phyloP scores from a whole-genome alignment of 1,140 invertebrate species.

The Drosophila pectinifera region DNA sequence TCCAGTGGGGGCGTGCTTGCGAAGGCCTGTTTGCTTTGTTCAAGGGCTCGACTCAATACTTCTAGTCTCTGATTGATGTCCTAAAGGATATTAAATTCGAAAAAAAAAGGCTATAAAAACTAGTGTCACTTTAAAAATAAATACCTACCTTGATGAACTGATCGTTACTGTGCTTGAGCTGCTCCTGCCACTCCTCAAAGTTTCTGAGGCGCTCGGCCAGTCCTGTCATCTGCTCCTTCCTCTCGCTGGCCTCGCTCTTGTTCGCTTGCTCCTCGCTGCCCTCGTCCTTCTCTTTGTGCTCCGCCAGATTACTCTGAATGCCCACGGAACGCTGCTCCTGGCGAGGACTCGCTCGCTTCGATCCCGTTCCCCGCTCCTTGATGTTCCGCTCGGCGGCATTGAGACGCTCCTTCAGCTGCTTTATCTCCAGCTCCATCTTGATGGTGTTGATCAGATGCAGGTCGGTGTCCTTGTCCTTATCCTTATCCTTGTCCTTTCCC shows the following conservation, averaged over 20 bases:
- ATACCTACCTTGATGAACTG: constrained; percentile 53
- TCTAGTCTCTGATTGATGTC: constrained; percentile 70
- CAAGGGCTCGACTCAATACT: constrained; percentile 55
- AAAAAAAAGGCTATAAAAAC: no score
- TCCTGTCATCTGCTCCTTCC: constrained; percentile 61
- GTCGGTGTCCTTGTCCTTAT: constrained; percentile 65
- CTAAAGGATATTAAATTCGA: neutral
- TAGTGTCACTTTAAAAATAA: no score
- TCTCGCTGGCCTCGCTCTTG: constrained; percentile 45
- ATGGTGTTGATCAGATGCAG: constrained; percentile 79
- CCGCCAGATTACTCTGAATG: constrained; percentile 75
- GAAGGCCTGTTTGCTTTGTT: constrained; percentile 44
- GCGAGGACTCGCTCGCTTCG: constrained; percentile 40
- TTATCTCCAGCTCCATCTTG: constrained; percentile 83
- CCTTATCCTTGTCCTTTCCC: constrained; percentile 29
- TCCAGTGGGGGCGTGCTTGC: constrained; percentile 11
- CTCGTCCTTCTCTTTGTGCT: constrained; percentile 75
- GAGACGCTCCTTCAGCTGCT: constrained; percentile 80
- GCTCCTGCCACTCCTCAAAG: constrained; percentile 69
- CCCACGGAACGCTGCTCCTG: constrained; percentile 62
- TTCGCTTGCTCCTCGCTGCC: constrained; percentile 18
- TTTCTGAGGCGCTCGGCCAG: constrained; percentile 60
- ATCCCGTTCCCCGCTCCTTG: constrained; percentile 54
- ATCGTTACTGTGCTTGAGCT: constrained; percentile 65
- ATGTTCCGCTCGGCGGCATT: constrained; percentile 79